A percentile compares a stretch with the other conserved stretches of the same genome.
Evolutionary conservation across 2,888 invertebrate genomes (phyloP).

Genomic region (Emmelina monodactyla): DNA sequence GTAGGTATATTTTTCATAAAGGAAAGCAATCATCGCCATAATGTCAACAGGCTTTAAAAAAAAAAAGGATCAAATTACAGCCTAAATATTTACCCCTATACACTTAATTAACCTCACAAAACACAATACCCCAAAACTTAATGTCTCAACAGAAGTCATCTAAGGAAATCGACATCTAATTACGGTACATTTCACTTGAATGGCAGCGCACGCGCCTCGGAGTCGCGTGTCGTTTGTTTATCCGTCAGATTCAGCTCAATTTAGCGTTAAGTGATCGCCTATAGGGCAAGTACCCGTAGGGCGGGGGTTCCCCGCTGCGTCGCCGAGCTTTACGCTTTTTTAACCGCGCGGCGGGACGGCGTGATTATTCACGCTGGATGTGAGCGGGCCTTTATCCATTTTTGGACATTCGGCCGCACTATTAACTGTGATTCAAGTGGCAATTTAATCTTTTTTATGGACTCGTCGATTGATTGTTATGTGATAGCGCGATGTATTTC

Average conservation of each 20-base stretch:
- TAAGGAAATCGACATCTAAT: constrained; percentile 50
- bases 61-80: no score
- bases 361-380: constrained; percentile 41
- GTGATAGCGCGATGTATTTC: not conserved
- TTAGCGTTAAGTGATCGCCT: constrained; percentile 49
- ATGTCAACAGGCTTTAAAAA: no score
- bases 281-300: constrained; percentile 17
- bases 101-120: no score
- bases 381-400: constrained; percentile 24
- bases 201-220: constrained; percentile 23
- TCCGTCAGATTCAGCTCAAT: constrained; percentile 30
- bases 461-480: constrained; percentile 10
- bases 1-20: no score
- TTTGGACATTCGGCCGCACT: constrained; percentile 47
- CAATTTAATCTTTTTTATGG: constrained; percentile 18
- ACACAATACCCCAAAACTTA: no score
- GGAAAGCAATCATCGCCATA: no score
- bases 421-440: constrained; percentile 24
- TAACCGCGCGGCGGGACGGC: constrained; percentile 38
- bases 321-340: constrained; percentile 36
- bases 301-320: constrained; percentile 7
- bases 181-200: constrained; percentile 55
- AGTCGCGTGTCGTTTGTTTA: constrained; percentile 55
- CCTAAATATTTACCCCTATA: no score
- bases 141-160: constrained; percentile 17